Conservation (phyloP, 1,140 invertebrate genomes). For the Meloidogyne floridensis region DNA sequence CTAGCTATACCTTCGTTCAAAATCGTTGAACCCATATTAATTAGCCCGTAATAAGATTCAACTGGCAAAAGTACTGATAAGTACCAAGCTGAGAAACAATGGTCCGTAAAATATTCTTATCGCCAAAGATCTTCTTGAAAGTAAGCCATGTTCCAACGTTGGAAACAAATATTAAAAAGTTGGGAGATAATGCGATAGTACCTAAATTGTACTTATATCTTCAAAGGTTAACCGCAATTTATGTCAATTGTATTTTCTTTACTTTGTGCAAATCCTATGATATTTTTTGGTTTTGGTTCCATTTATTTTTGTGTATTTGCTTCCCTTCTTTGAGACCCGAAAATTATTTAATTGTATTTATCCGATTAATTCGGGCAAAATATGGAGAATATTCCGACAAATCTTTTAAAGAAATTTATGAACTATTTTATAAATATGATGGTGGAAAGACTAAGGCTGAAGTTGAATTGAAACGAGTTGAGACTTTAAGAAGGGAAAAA, state of each 20-base stretch:
- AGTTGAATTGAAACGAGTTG: constrained; percentile 32
- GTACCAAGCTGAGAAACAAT: no score
- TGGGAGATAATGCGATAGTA: no score
- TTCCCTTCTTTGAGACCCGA: constrained; percentile 41
- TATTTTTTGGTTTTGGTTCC: constrained; percentile 49
- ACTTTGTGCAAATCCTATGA: constrained; percentile 48
- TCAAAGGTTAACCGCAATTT: constrained; percentile 39
- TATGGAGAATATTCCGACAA: constrained; percentile 32
- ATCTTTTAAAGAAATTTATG: constrained; percentile 45
- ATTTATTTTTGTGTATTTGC: constrained; percentile 46
- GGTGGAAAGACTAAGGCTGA: constrained; percentile 33
- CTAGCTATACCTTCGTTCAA: no score
- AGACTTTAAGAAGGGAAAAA: constrained; percentile 30
- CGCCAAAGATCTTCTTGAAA: no score
- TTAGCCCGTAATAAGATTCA: no score
- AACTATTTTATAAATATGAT: constrained; percentile 34
- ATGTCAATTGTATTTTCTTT: constrained; percentile 49
- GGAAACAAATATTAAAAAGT: no score
- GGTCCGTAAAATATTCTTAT: no score
- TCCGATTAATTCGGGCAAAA: constrained; percentile 38
- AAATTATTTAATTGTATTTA: constrained; percentile 44
- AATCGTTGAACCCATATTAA: no score
- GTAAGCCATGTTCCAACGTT: no score
- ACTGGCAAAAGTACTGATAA: no score
- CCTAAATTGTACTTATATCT: background rate